Base-by-base conservation (phyloP, 2,113 vertebrate genomes). In the Bos indicus region DNA sequence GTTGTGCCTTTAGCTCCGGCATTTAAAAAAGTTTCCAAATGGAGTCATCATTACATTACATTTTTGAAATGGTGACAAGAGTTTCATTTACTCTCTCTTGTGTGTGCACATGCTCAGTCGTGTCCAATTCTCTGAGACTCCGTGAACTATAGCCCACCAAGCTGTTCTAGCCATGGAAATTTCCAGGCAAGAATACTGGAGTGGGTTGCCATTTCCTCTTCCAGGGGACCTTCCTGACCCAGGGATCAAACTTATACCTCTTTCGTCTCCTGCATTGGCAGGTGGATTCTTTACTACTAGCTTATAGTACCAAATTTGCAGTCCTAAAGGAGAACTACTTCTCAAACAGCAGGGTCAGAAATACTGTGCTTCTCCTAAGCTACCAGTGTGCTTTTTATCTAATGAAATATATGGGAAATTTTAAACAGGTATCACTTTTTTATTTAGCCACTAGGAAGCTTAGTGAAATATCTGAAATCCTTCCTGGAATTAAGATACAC, bases 361-460 rank as follows among this genome's bases (percentile, higher is more conserved):
- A 94, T 21, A 88, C 11, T 78, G 33, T 64, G 40, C n/a, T 94
- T 91, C 64, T 86, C 19, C 25, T 95, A 93, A 83, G 48, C 43
- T 30, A 97, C 9, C 33, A 85, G 84, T 9, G 3, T 9, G 57
- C 52, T 92, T 90, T 88, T 57, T 16, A 85, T 84, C 28, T 57
- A 94, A 95, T 71, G 57, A 86, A 95, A 26, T 85, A 92, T 82
- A 92, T 12, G 16, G 52, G 3, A 80, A 84, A 91, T 40, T 78
- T 77, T 85, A 33, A 96, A 74, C n/a, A 95, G 62, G 10, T 96
- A 94, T 33, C 46, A 94, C n/a, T 96, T 52, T 16, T 86, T 95
- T 86, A 85, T 91, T 78, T 95, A 90, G 56, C 26, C 14, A 83
- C 43, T 90, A 78, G 26, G 57, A 94, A 57, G n/a, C 40, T 93